A percentile compares a stretch with the other conserved stretches of the same genome.
These are phyloP conservation scores for Cotesia vestalis DNA, from an alignment of 1,140 invertebrate genomes.

Conservation along the genomic window DNA sequence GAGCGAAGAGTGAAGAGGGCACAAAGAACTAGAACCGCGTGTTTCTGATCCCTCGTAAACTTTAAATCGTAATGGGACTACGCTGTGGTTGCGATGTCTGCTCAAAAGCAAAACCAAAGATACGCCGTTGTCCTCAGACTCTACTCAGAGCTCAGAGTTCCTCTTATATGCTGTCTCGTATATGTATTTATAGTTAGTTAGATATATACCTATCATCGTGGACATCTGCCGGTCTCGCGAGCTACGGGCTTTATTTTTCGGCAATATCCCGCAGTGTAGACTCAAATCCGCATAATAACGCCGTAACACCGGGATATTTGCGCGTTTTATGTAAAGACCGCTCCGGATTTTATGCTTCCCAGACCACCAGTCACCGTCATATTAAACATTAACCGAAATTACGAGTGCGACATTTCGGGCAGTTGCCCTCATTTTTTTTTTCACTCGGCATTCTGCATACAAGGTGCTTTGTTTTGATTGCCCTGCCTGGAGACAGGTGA, in stretches of 20 bases:
- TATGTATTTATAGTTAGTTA: constrained; percentile 7
- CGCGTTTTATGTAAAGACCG: constrained; percentile 57
- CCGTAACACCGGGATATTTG: constrained; percentile 62
- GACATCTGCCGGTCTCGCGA: constrained; percentile 56
- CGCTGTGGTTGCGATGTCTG: background rate
- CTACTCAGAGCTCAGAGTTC: background rate
- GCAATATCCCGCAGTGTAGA: constrained; percentile 55
- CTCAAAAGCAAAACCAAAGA: background rate
- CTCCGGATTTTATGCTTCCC: too few species aligned
- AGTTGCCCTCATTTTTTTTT: constrained; percentile 14
- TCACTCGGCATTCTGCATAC: too few species aligned
- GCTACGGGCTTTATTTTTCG: constrained; percentile 29
- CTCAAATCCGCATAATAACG: constrained; percentile 57
- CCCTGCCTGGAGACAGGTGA: background rate
- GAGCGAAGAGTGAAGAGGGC: background rate
- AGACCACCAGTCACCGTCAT: constrained; percentile 40
- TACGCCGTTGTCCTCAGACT: constrained; percentile 5
- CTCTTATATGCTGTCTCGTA: constrained; percentile 13
- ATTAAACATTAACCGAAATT: constrained; percentile 61
- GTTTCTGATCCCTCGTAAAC: constrained; percentile 34
- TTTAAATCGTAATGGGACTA: constrained; percentile 36
- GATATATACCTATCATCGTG: constrained; percentile 51
- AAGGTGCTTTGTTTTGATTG: too few species aligned
- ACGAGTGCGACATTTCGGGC: constrained; percentile 41
- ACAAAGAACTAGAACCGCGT: constrained; percentile 37